Evolutionary conservation across 2,797 vertebrate species (phyloP), one percentile per base, ranked within the genome.

Genomic region (Coendou prehensilis): DNA sequence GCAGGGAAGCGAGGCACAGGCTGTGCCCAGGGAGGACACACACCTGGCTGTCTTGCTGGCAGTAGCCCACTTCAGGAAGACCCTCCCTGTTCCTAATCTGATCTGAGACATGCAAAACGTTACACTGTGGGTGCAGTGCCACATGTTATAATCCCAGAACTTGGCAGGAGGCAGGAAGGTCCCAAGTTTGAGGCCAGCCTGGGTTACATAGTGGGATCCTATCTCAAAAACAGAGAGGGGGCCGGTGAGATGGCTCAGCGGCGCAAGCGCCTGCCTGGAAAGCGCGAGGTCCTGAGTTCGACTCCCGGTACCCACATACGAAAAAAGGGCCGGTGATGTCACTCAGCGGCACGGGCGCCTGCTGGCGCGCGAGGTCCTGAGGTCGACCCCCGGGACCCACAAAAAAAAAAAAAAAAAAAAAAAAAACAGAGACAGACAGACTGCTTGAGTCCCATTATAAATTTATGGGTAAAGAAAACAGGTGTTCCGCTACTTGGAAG

Each of bases 401-500:
- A 41, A 41, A 41, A 41, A 41, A 41, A 41, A 41, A 41, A 41
- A 41, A 41, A 41, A 41, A 41, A 41, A 41, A 41, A 41, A 41
- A 41, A 41, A 41, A 41, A 41, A 41, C 9, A 45, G 5, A 45
- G 37, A 45, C 9, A 45, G 71, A 45, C 9, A 37, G n/a, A 69
- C 17, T 73, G 22, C 30, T 52, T 80, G 78, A 80, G 30, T 56
- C 33, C 33, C 33, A 56, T 26, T 47, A 28, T 71, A 57, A 64
- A 86, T 79, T 91, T 86, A 79, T 45, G 26, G 73, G n/a, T 81
- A 88, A 95, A 88, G 67, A 63, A 81, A 81, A n/a, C 56, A 92
- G 81, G 23, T 54, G 14, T 56, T 41, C 71, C 6, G 13, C 45
- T 50, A 47, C 75, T 76, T 50, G 28, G 45, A 50, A 76, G 75